Evolutionary conservation across 2,113 vertebrate species (phyloP), one percentile per base, ranked within the genome.

Genomic region (Amphilophus citrinellus): DNA sequence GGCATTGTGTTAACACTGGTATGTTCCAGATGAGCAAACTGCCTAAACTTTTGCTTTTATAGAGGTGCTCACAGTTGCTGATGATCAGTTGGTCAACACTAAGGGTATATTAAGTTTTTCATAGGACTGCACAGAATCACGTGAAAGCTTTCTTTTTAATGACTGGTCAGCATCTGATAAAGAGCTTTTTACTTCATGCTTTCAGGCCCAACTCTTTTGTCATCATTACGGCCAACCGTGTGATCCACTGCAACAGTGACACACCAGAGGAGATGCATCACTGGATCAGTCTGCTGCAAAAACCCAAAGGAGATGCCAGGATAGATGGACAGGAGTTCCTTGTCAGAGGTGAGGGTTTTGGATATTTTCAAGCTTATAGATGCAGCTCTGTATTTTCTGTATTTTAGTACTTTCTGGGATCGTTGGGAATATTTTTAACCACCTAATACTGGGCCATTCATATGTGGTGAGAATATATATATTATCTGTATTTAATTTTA

Each of bases 251-350:
- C 93, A 98, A 98, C 92, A 97, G 97, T 0, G 97, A 98, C 93
- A 97, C 96, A 2, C 96, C 98, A 0, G 98, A 98, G 94, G 97
- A 98, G 91, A 98, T 98, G 98, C 98, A 98, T 76, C 98, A 98
- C 92, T 98, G 98, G 98, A 98, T 98, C 92, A 97, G 97, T 22
- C 95, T 98, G 84, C 95, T 98, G 90, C 98, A 98, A 95, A 98
- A 97, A 84, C 97, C 97, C 2, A 98, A 97, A 91, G 96, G 97
- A 84, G 97, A 98, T 80, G 95, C 97, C 79, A 96, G 97, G 93
- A 95, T 97, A 0, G 97, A 98, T 47, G 97, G 97, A 2, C 97
- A 98, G 94, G 97, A 98, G 90, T 98, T 98, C 91, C 95, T 98
- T 14, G 97, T 98, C 84, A 96, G 97, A 95, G 98, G 98, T 98